phyloP scores from a whole-genome alignment of 1,140 invertebrate genomes.

The Prorops nasuta region DNA sequence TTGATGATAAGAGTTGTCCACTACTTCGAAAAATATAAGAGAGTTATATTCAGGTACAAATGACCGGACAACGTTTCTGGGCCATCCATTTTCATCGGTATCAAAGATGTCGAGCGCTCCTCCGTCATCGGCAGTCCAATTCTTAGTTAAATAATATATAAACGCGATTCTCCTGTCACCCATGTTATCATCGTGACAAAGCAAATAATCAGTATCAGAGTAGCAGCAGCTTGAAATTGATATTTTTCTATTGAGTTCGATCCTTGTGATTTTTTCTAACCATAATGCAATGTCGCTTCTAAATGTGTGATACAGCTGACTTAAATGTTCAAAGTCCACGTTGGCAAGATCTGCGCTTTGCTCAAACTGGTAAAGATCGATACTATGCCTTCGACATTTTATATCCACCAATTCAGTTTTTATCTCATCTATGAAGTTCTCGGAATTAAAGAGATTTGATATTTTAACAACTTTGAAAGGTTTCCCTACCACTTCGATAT shows the following conservation, averaged over 20 bases:
- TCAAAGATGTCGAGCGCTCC: constrained; percentile 67
- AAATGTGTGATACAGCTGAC: constrained; percentile 58
- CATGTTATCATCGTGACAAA: constrained; percentile 74
- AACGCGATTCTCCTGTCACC: constrained; percentile 70
- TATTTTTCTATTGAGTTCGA: constrained; percentile 60
- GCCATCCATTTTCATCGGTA: constrained; percentile 59
- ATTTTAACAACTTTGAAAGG: constrained; percentile 62
- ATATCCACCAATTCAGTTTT: constrained; percentile 58
- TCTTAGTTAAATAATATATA: constrained; percentile 64
- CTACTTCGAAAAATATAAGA: constrained; percentile 71
- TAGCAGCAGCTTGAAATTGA: constrained; percentile 73
- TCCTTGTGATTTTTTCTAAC: constrained; percentile 62
- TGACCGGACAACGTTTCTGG: constrained; percentile 56
- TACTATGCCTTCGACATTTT: constrained; percentile 60
- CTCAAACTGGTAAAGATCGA: constrained; percentile 73
- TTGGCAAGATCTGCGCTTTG: constrained; percentile 66
- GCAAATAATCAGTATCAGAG: constrained; percentile 68
- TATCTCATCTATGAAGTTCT: constrained; percentile 61
- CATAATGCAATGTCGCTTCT: constrained; percentile 61
- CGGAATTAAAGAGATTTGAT: constrained; percentile 59
- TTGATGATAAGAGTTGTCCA: constrained; percentile 59
- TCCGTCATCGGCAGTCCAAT: constrained; percentile 64
- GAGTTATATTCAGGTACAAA: constrained; percentile 69
- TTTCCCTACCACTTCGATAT: constrained; percentile 47
- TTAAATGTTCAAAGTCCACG: constrained; percentile 57